Evolutionary conservation across 2,797 vertebrate species (phyloP), one percentile per base, ranked within the genome.

Genomic region (Anomalospiza imberbis): DNA sequence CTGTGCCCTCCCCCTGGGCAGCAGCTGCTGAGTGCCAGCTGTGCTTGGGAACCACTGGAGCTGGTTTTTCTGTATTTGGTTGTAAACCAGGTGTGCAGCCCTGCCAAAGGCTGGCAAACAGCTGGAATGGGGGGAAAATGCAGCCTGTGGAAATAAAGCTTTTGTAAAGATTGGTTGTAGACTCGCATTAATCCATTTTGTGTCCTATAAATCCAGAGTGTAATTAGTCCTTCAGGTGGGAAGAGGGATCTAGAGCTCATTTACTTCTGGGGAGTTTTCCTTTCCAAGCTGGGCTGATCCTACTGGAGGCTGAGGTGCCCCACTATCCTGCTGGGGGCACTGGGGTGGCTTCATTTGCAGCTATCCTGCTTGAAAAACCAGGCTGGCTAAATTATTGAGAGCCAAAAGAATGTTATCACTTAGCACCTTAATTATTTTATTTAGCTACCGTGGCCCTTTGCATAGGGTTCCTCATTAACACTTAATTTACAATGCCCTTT

Each of bases 401-500:
- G 61, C 89, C 80, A 61, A 91, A 96, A 94, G 92, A 95, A 94
- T 76, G 85, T 86, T 93, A 96, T 88, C 94, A 83, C 88, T 95
- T 94, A 94, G 89, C 91, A 95, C 94, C 95, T 96, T 96, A 95
- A 96, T 95, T 97, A 96, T 96, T 97, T 97, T 97, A 96, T 96
- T 96, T 96, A 94, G 91, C 93, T 94, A 10, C 94, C 44, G 38
- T 58, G 92, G 91, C 89, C 94, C 94, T 94, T 90, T 92, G 94
- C 92, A 95, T 78, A 95, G 85, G 95, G 95, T 96, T 95, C 95
- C 91, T 97, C 94, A 95, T 96, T 97, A 96, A 95, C 95, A 94
- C 94, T 96, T 97, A 95, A 97, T 97, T 96, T 95, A 95, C 91
- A 93, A 92, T 94, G 95, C 95, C 96, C 94, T 97, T 97, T 96